Evolutionary conservation across 2,797 vertebrate genomes (phyloP).

Genomic region (Eulemur rubriventer): DNA sequence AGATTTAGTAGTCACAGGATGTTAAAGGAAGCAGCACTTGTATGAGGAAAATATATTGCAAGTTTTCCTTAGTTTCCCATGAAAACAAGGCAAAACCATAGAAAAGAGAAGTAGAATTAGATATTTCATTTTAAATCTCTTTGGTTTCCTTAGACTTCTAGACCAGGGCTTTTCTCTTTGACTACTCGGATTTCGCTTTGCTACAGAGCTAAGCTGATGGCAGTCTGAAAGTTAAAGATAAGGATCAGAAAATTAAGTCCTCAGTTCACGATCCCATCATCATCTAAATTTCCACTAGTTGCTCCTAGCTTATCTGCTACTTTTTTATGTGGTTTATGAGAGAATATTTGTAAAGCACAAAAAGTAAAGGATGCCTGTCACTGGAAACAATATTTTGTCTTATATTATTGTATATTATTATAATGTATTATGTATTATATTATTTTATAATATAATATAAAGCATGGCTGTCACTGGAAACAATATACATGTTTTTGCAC

Average conservation of each 20-base stretch:
- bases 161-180: background rate
- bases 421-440: background rate
- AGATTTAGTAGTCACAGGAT: background rate
- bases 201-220: background rate
- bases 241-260: background rate
- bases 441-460: background rate
- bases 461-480: background rate
- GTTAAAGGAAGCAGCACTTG: background rate
- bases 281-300: background rate
- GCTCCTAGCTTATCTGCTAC: background rate
- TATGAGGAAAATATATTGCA: background rate
- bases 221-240: background rate
- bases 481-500: background rate
- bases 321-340: conserved; percentile 12
- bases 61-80: background rate
- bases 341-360: background rate
- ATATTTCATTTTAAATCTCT: conserved; percentile 10
- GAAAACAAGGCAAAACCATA: conserved; percentile 6
- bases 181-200: background rate
- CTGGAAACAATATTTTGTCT: background rate
- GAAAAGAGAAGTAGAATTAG: conserved; percentile 4
- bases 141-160: conserved; percentile 10
- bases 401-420: background rate
- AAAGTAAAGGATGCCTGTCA: background rate
- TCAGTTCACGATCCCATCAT: background rate